A percentile compares a stretch with the other conserved stretches of the same genome.
Conservation (phyloP, 2,113 vertebrate genomes). For the Heterochromis multidens region DNA sequence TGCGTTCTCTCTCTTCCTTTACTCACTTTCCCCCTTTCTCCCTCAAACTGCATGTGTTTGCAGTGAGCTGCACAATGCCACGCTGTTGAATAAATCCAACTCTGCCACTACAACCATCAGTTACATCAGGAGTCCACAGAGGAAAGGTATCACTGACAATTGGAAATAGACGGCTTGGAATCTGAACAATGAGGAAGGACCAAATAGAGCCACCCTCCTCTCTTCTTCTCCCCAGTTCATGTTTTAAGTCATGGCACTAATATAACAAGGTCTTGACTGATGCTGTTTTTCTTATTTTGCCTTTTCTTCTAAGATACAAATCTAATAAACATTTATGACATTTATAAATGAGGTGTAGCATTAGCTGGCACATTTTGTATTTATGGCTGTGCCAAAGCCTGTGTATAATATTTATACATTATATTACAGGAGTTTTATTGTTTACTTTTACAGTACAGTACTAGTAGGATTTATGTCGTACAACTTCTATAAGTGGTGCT, state of each 20-base stretch:
- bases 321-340: neutral
- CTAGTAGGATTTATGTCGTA: neutral
- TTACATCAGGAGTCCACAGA: slow-evolving; percentile 36
- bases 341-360: neutral
- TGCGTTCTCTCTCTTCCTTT: slow-evolving; percentile 4
- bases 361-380: neutral
- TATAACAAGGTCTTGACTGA: neutral
- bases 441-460: neutral
- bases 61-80: slow-evolving; percentile 61
- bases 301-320: neutral
- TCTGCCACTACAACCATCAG: slow-evolving; percentile 44
- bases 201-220: neutral
- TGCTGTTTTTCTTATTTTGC: neutral
- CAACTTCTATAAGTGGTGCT: neutral
- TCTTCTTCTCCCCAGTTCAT: neutral
- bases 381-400: neutral
- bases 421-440: neutral
- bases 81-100: slow-evolving; percentile 65
- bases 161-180: slow-evolving; percentile 26
- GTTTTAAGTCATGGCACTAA: slow-evolving; percentile 4
- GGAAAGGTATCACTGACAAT: slow-evolving; percentile 13
- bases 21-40: slow-evolving; percentile 23
- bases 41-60: slow-evolving; percentile 20
- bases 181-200: slow-evolving; percentile 1
- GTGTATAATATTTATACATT: neutral